phyloP scores from a whole-genome alignment of 2,888 invertebrate species.

The Chelonus formosanus region DNA sequence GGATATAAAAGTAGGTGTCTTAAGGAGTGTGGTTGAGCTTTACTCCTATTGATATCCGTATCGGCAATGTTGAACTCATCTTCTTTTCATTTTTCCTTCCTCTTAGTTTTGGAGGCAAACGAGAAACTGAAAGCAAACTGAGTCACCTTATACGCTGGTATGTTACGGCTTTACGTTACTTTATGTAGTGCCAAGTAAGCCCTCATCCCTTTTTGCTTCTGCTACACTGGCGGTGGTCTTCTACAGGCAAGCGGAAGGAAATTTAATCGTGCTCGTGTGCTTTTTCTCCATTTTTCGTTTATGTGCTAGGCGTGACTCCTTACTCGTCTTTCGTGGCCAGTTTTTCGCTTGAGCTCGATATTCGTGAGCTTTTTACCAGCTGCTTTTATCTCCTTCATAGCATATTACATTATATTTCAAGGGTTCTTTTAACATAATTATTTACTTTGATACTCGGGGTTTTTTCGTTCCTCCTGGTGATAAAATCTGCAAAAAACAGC shows the following conservation, averaged over 20 bases:
- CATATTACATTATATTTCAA: slow-evolving; percentile 24
- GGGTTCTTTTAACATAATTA: slow-evolving; percentile 14
- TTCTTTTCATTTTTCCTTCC: too few species aligned
- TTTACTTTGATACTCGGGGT: too few species aligned
- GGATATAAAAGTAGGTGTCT: too few species aligned
- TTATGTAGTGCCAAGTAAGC: slow-evolving; percentile 45
- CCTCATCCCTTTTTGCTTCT: slow-evolving; percentile 21
- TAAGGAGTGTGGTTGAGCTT: too few species aligned
- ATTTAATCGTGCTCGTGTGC: slow-evolving; percentile 47
- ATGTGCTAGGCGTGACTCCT: background rate
- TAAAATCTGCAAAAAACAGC: background rate
- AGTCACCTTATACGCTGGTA: slow-evolving; percentile 43
- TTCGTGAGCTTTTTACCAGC: slow-evolving; percentile 13
- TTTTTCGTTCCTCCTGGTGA: background rate
- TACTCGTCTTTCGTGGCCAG: slow-evolving; percentile 15
- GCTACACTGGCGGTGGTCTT: slow-evolving; percentile 14
- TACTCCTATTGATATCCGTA: too few species aligned
- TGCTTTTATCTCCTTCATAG: slow-evolving; percentile 23
- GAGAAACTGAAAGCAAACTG: slow-evolving; percentile 15
- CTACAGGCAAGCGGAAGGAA: slow-evolving; percentile 38
- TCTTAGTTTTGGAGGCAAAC: too few species aligned
- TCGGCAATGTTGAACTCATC: too few species aligned
- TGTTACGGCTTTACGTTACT: slow-evolving; percentile 44
- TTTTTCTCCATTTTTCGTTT: slow-evolving; percentile 15
- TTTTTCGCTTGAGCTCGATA: slow-evolving; percentile 13